Base-by-base conservation (phyloP, 2,888 invertebrate genomes). In the Lasioglossum vierecki region DNA sequence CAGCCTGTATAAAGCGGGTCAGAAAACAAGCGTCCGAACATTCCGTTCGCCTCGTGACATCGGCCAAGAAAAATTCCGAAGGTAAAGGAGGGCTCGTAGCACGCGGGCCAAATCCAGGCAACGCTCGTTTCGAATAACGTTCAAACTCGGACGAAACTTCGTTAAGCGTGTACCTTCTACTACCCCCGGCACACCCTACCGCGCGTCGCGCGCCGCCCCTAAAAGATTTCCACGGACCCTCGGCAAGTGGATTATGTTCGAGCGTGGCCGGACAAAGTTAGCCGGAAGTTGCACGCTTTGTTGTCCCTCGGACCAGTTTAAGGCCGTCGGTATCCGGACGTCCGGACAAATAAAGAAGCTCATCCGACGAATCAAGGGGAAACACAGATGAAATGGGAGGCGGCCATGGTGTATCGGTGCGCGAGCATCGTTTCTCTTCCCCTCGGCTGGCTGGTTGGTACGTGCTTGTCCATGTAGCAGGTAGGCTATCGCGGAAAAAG, bases 221-320 rank as follows among this genome's bases (percentile, higher is more conserved):
- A 66, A 75, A 86, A 89, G 90, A 89, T 90, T 90, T 82, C 79
- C 76, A 81, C 79, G 79, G 79, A 75, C 77, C 72, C 76, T 53
- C 26, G 75, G 49, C 84, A 90, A 90, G 86, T 91, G 86, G 91
- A 90, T 90, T 91, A 91, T 72, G 85, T 89, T 84, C 86, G 83
- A 91, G 79, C 86, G 79, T 86, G 76, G 76, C 35, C 82, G 71
- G 86, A 86, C 82, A 53, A 90, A 91, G 88, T 90, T 88, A 71
- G 78, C 30, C 72, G 79, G 81, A 88, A 89, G 85, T 89, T 88
- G 81, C 72, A 63, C 86, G 87, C 80, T 79, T 84, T 77, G 89
- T 89, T 90, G 89, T 91, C 80, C 83, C 79, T 73, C 26, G 66
- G 70, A 73, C 81, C 66, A 76, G 85, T 88, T 85, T 83, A 83